Evolutionary conservation across 2,888 invertebrate species (phyloP).

Genomic region (Chironomus tentans): DNA sequence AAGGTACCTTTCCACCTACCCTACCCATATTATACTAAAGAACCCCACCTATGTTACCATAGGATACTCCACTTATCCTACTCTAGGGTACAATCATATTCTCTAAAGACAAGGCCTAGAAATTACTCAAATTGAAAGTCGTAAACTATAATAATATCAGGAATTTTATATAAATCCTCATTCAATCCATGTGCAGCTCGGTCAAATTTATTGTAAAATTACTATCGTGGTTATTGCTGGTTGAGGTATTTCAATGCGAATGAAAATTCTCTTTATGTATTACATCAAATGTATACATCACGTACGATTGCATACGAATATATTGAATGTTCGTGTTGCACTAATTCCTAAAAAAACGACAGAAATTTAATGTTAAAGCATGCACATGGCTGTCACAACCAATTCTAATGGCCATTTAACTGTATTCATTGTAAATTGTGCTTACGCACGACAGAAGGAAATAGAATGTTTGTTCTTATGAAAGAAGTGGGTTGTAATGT

Average conservation of each 20-base stretch:
- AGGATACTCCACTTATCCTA: no score
- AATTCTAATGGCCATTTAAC: background rate
- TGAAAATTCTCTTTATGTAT: background rate
- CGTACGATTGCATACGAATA: background rate
- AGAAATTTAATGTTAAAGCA: background rate
- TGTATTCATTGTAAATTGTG: background rate
- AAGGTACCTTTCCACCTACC: no score
- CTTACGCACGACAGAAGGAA: background rate
- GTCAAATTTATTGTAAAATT: background rate
- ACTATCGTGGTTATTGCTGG: background rate
- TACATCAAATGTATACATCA: background rate
- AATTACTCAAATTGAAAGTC: no score
- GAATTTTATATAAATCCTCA: no score
- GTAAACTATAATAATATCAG: no score
- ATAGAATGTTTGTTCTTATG: background rate
- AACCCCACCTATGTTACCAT: no score
- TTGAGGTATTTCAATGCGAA: background rate
- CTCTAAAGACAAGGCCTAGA: no score
- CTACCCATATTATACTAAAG: no score
- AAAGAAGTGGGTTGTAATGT: no score
- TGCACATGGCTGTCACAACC: background rate
- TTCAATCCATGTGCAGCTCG: no score
- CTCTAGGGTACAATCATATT: no score
- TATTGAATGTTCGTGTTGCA: background rate
- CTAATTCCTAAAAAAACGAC: background rate